Evolutionary conservation across 2,113 vertebrate species (phyloP).

Genomic region (Calidris pygmaea): DNA sequence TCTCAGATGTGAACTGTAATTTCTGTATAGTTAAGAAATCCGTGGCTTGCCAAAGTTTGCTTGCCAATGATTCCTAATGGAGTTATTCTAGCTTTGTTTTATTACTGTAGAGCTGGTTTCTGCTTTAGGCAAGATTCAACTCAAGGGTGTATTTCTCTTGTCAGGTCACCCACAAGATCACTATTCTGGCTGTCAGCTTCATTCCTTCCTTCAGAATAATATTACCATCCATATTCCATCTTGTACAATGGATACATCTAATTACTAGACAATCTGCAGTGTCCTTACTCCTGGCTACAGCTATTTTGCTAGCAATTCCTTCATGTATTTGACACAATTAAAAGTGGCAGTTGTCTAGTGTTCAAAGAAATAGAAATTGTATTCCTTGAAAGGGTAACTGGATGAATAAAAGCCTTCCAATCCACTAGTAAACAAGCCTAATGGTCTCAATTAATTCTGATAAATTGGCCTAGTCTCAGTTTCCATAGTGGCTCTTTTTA

Average conservation of each 20-base stretch:
- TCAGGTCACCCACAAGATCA: neutral
- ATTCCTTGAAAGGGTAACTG: neutral
- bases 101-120: neutral
- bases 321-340: neutral
- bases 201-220: conserved; percentile 16
- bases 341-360: neutral
- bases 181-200: conserved; percentile 4
- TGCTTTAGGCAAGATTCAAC: neutral
- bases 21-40: neutral
- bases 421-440: neutral
- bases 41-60: neutral
- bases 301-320: conserved; percentile 17
- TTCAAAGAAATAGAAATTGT: neutral
- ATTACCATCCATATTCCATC: neutral
- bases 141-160: neutral
- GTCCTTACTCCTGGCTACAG: neutral
- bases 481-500: neutral
- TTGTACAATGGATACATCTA: neutral
- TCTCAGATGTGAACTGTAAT: neutral
- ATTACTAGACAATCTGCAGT: conserved; percentile 4
- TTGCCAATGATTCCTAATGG: neutral
- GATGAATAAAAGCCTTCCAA: neutral
- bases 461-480: neutral
- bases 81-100: neutral
- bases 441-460: neutral